Evolutionary conservation across 2,888 invertebrate genomes (phyloP), one percentile per base, ranked within the genome.

Genomic region (Drosophila stalkeri): DNA sequence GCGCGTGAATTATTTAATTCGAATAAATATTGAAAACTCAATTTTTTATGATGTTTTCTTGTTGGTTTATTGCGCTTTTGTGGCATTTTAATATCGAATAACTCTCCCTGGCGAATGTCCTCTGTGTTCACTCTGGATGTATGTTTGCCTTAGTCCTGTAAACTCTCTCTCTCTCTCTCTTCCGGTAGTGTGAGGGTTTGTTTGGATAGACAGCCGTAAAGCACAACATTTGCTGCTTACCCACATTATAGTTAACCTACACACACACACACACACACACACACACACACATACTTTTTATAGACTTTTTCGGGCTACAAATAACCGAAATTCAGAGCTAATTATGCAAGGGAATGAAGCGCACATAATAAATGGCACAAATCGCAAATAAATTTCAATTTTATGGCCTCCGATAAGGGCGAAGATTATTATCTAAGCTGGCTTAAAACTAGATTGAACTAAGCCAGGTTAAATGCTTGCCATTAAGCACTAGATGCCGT

Each of bases 11-110:
- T 88, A 85, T 85, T 85, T 85, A 85, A 86, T 88, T 88, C 85
- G 86, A 75, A 85, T 88, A 85, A 86, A 85, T 85, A 88, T 85
- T 88, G 85, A 88, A 81, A 85, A 85, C 89, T 85, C 83, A 69
- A 88, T 85, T 85, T 85, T 86, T 88, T 86, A 85, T 86, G 78
- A 76, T 88, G 81, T 80, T 88, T 88, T 72, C 84, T 75, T 78
- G 86, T 85, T 83, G 84, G 86, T 78, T 85, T 85, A 88, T 85
- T 83, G 86, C 83, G 67, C 83, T 83, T 85, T 88, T 81, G 89
- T 78, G 86, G 86, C 72, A 73, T 75, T 82, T 77, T 83, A 83
- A 80, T 77, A 83, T 82, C 83, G 62, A 64, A 75, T 75, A 85
- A 82, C 82, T 71, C 61, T 62, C 75, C 62, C 72, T 18, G 47